A percentile compares a stretch with the other conserved stretches of the same genome.
phyloP scores from a whole-genome alignment of 2,113 vertebrate species.

The Argyrosomus japonicus region DNA sequence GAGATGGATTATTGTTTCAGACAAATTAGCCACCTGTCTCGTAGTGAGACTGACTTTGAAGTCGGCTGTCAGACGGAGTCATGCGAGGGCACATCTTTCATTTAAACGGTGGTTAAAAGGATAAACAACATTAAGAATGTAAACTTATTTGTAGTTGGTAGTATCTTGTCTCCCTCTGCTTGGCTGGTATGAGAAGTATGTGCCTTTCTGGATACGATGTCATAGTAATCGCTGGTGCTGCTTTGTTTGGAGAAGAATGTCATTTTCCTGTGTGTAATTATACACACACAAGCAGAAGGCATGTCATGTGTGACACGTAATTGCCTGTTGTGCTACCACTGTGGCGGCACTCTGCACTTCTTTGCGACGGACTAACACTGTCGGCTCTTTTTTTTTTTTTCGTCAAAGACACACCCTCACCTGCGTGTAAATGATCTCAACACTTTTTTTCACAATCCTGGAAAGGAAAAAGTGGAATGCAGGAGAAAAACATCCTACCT shows the following conservation, averaged over 20 bases:
- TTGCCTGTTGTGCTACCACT: constrained; percentile 39
- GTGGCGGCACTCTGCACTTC: constrained; percentile 52
- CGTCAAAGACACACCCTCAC: constrained; percentile 62
- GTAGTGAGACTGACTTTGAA: constrained; percentile 39
- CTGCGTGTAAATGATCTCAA: constrained; percentile 58
- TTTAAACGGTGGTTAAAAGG: constrained; percentile 15
- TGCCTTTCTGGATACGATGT: background rate
- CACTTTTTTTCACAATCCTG: constrained; percentile 61
- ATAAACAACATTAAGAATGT: constrained; percentile 22
- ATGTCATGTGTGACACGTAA: constrained; percentile 52
- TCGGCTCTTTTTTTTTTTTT: constrained; percentile 5
- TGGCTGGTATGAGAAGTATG: constrained; percentile 40
- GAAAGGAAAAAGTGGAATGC: constrained; percentile 16
- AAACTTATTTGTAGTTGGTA: background rate
- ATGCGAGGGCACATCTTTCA: constrained; percentile 4
- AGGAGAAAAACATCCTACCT: constrained; percentile 34
- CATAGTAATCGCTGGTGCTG: constrained; percentile 30
- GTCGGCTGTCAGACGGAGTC: background rate
- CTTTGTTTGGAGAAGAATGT: constrained; percentile 64
- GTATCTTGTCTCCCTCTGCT: background rate
- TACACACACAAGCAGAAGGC: constrained; percentile 43
- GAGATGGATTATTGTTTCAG: constrained; percentile 35
- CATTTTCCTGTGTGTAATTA: constrained; percentile 64
- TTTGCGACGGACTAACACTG: constrained; percentile 10
- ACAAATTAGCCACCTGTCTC: constrained; percentile 53